phyloP scores from a whole-genome alignment of 2,888 invertebrate species.

The Cyclophora punctaria region DNA sequence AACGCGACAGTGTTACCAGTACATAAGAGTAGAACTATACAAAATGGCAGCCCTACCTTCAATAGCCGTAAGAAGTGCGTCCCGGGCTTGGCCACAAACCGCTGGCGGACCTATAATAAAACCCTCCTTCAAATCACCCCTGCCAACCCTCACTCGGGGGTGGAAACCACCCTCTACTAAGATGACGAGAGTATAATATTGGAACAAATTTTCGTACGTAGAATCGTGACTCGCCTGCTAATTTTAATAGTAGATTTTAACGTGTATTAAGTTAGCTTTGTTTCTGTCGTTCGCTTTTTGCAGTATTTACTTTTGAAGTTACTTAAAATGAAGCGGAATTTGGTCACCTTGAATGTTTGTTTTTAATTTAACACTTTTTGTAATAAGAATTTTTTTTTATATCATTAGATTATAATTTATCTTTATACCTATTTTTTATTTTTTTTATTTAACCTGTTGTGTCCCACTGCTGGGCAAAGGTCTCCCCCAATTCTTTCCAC shows the following conservation, averaged over 20 bases:
- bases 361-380: no score
- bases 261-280: not conserved
- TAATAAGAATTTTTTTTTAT: no score
- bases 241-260: slow-evolving; percentile 40
- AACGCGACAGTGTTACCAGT: not conserved
- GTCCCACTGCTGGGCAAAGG: no score
- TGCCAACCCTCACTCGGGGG: slow-evolving; percentile 15
- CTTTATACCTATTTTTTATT: no score
- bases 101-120: slow-evolving; percentile 56
- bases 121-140: slow-evolving; percentile 39
- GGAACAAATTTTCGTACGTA: slow-evolving; percentile 60
- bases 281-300: not conserved
- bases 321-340: not conserved
- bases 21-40: not conserved
- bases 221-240: slow-evolving; percentile 46
- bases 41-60: slow-evolving; percentile 52
- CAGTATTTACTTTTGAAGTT: not conserved
- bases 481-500: no score
- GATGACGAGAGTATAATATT: slow-evolving; percentile 57
- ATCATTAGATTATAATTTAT: no score
- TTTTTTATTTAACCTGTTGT: no score
- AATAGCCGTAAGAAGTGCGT: slow-evolving; percentile 57
- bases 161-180: slow-evolving; percentile 51
- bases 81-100: slow-evolving; percentile 50
- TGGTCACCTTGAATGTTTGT: no score